phyloP scores from a whole-genome alignment of 1,140 invertebrate species.

The Nephila pilipes region DNA sequence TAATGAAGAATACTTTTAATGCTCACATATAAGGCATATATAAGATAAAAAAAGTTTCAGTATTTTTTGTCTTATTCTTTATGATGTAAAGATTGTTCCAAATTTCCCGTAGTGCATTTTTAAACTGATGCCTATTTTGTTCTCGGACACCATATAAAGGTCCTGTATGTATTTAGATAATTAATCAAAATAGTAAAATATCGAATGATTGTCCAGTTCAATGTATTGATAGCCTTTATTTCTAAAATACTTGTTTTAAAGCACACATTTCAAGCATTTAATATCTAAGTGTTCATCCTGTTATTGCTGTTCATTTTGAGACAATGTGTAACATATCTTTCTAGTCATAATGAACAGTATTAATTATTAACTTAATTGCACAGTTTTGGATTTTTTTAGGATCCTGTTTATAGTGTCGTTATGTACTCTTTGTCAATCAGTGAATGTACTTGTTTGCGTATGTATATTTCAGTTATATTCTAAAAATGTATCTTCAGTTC shows the following conservation, averaged over 20 bases:
- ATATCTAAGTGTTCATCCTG: constrained; percentile 16
- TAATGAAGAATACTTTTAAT: constrained; percentile 27
- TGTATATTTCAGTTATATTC: neutral
- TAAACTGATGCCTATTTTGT: neutral
- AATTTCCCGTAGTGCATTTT: constrained; percentile 10
- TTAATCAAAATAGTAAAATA: neutral
- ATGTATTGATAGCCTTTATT: neutral
- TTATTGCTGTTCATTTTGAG: neutral
- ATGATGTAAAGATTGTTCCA: neutral
- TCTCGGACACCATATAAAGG: neutral
- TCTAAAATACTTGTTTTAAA: neutral
- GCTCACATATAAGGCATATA: neutral
- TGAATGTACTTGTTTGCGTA: constrained; percentile 19
- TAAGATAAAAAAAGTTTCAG: neutral
- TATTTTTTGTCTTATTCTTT: neutral
- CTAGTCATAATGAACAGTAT: constrained; percentile 47
- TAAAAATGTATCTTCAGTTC: constrained; percentile 37
- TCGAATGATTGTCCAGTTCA: neutral
- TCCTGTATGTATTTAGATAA: no score
- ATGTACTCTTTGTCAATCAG: neutral
- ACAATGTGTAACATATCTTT: neutral
- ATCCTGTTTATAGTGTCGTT: neutral
- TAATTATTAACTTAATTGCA: constrained; percentile 23
- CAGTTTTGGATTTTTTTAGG: constrained; percentile 46
- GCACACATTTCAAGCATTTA: constrained; percentile 2